Conservation (phyloP, 2,113 vertebrate species). For the Pipa parva region DNA sequence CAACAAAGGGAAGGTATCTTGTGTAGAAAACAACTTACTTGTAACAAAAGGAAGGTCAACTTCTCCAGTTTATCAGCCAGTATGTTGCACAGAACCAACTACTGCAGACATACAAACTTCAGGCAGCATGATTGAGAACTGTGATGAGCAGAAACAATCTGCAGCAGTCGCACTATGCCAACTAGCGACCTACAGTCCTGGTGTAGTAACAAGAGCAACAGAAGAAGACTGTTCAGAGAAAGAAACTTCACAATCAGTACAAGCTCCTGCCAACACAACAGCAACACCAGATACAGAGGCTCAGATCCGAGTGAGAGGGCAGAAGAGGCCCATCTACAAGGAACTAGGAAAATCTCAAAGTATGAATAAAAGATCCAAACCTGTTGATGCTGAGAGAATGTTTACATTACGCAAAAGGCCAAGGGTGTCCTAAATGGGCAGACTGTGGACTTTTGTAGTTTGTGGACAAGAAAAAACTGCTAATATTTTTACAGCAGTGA, state of each 20-base stretch:
- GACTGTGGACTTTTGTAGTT: neutral
- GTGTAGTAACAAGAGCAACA: slow-evolving; percentile 4
- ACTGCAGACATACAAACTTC: slow-evolving; percentile 15
- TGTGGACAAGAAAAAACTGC: neutral
- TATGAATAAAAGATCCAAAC: slow-evolving; percentile 63
- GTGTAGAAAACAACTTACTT: slow-evolving; percentile 1
- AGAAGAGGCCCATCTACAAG: slow-evolving; percentile 69
- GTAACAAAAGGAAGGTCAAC: neutral
- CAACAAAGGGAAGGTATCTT: slow-evolving; percentile 40
- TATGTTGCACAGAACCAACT: neutral
- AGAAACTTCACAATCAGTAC: neutral
- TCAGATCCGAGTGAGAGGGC: slow-evolving; percentile 54
- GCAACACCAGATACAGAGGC: slow-evolving; percentile 43
- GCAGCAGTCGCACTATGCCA: slow-evolving; percentile 93
- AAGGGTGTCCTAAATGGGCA: slow-evolving; percentile 62
- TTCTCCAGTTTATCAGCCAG: neutral
- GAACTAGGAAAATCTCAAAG: slow-evolving; percentile 58
- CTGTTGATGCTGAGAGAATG: slow-evolving; percentile 58
- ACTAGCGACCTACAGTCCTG: slow-evolving; percentile 73
- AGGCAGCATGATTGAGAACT: slow-evolving; percentile 63
- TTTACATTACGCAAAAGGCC: slow-evolving; percentile 73
- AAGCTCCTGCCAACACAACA: neutral
- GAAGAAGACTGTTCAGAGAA: slow-evolving; percentile 48
- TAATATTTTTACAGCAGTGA: too few species aligned
- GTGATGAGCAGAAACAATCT: slow-evolving; percentile 84